Conservation (phyloP, 2,113 vertebrate genomes). For the Tachysurus vachellii region DNA sequence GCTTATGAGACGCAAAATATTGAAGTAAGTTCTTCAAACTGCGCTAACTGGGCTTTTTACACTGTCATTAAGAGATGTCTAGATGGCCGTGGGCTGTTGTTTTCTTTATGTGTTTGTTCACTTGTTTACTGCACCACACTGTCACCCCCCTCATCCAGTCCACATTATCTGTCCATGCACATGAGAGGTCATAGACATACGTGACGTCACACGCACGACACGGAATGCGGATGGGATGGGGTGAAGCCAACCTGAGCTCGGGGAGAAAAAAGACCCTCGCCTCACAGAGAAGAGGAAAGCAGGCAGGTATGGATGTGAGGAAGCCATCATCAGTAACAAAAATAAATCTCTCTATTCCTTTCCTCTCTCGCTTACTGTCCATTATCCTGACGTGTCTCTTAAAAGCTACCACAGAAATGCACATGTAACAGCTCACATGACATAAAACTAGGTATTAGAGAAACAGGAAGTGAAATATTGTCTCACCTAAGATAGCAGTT, state of each 20-base stretch:
- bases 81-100: slow-evolving; percentile 23
- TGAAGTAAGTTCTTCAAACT: neutral
- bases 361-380: slow-evolving; percentile 57
- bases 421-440: slow-evolving; percentile 30
- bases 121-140: slow-evolving; percentile 53
- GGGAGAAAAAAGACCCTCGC: slow-evolving; percentile 51
- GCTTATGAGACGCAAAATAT: neutral
- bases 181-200: slow-evolving; percentile 75
- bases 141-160: slow-evolving; percentile 65
- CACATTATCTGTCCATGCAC: slow-evolving; percentile 76
- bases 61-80: slow-evolving; percentile 25
- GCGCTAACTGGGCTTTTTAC: slow-evolving; percentile 6
- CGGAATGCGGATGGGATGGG: slow-evolving; percentile 74
- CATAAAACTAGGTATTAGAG: slow-evolving; percentile 27
- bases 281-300: slow-evolving; percentile 67
- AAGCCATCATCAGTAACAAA: slow-evolving; percentile 64
- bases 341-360: slow-evolving; percentile 49
- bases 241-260: slow-evolving; percentile 70
- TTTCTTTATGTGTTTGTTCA: slow-evolving; percentile 10
- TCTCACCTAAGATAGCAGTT: slow-evolving; percentile 99
- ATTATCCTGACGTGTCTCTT: slow-evolving; percentile 42
- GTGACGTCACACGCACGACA: slow-evolving; percentile 71
- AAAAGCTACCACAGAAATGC: slow-evolving; percentile 19
- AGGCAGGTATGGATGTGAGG: slow-evolving; percentile 76
- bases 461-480: slow-evolving; percentile 59